These are phyloP conservation scores for Papilio machaon DNA, from an alignment of 1,140 invertebrate genomes.

Conservation along the genomic window DNA sequence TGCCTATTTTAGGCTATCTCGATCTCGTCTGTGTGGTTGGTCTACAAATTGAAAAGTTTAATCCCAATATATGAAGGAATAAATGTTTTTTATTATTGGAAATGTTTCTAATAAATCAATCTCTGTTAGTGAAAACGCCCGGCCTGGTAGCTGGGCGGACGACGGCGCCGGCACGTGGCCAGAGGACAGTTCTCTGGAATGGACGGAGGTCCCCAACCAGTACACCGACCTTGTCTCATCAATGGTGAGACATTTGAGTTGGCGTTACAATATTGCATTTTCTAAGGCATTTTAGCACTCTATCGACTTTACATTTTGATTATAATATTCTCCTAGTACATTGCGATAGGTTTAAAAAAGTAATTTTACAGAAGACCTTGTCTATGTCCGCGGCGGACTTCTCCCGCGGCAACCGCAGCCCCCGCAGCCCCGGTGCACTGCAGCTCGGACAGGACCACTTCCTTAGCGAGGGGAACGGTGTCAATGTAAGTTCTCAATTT, in stretches of 20 bases:
- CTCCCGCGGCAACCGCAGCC: not conserved
- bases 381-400: not conserved
- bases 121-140: constrained; percentile 63
- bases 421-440: not conserved
- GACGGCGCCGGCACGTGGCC: not conserved
- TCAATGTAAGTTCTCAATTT: not conserved
- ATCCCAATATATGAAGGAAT: too few relatives aligned
- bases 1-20: not conserved
- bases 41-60: too few relatives aligned
- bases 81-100: too few relatives aligned
- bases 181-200: not conserved
- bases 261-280: too few relatives aligned
- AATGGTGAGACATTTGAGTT: not conserved
- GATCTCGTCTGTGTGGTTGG: not conserved
- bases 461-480: not conserved
- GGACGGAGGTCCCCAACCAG: constrained; percentile 46
- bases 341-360: not conserved
- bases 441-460: not conserved
- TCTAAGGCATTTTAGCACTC: too few relatives aligned
- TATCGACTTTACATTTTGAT: too few relatives aligned
- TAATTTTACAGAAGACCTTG: not conserved
- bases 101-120: too few relatives aligned
- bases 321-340: too few relatives aligned
- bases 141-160: constrained; percentile 63
- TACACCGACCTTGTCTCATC: not conserved